A percentile compares a stretch with the other conserved stretches of the same genome.
Evolutionary conservation across 2,888 invertebrate genomes (phyloP).

Genomic region (Pollenia labialis): DNA sequence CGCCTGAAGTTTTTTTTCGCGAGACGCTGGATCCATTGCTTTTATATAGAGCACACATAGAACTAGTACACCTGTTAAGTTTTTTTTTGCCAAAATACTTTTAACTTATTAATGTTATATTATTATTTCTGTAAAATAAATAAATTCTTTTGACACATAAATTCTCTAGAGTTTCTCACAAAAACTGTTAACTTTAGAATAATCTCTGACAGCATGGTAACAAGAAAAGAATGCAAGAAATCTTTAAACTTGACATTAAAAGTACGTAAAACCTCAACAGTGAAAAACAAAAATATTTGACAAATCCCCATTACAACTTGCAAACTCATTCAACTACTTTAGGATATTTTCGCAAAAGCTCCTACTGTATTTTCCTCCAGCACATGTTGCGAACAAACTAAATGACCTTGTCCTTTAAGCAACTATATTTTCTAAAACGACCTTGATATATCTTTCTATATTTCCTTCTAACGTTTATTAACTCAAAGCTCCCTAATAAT

Average conservation of each 20-base stretch:
- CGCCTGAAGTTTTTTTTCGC: too few relatives aligned
- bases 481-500: constrained; percentile 53
- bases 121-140: too few relatives aligned
- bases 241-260: constrained; percentile 70
- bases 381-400: constrained; percentile 37
- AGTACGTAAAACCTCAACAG: constrained; percentile 12
- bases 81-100: too few relatives aligned
- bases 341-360: constrained; percentile 7
- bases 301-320: background rate
- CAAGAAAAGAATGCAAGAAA: constrained; percentile 17
- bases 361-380: constrained; percentile 1
- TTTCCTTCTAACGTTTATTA: constrained; percentile 60
- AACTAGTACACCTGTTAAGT: too few relatives aligned
- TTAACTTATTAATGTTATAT: too few relatives aligned
- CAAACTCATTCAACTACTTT: background rate
- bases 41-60: too few relatives aligned
- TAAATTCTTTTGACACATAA: too few relatives aligned
- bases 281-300: background rate
- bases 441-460: constrained; percentile 64
- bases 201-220: constrained; percentile 48
- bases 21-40: too few relatives aligned
- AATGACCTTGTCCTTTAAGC: constrained; percentile 64
- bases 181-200: background rate
- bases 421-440: constrained; percentile 59
- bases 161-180: too few relatives aligned